These are phyloP conservation scores for Neuroscelio doddi DNA, from an alignment of 2,888 invertebrate genomes.

Conservation along the genomic window DNA sequence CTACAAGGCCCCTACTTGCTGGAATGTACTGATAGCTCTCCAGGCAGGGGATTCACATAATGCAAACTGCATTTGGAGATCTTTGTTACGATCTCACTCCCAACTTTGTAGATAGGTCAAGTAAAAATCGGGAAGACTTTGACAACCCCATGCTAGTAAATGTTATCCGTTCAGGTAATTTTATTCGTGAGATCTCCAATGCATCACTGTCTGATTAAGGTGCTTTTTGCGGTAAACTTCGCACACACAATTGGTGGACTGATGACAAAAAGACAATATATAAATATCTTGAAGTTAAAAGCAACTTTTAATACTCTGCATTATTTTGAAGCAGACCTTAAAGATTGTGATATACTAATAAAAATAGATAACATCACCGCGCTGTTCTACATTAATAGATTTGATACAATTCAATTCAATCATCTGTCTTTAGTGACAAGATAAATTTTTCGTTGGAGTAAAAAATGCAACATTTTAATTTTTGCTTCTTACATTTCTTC, in stretches of 20 bases:
- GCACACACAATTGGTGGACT: constrained; percentile 25
- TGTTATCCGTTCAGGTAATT: neutral
- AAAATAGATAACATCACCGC: constrained; percentile 31
- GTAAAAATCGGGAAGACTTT: too few relatives aligned
- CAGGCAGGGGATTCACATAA: too few relatives aligned
- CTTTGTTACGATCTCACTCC: too few relatives aligned
- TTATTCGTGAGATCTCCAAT: constrained; percentile 14
- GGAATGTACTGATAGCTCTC: too few relatives aligned
- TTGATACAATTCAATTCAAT: constrained; percentile 12
- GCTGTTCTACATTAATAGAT: constrained; percentile 15
- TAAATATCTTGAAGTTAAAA: constrained; percentile 24
- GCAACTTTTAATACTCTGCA: constrained; percentile 22
- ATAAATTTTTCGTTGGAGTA: constrained; percentile 20
- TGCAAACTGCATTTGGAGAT: too few relatives aligned
- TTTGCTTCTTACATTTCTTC: constrained; percentile 61
- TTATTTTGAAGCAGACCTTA: constrained; percentile 22
- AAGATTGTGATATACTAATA: constrained; percentile 22
- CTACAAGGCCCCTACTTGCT: too few relatives aligned
- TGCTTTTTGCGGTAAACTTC: constrained; percentile 6
- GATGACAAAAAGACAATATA: constrained; percentile 6
- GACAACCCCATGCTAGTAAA: neutral
- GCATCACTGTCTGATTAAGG: constrained; percentile 28
- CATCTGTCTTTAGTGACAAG: constrained; percentile 10
- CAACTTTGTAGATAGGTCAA: too few relatives aligned
- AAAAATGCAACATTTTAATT: constrained; percentile 43